Base-by-base conservation (phyloP, 2,113 vertebrate genomes). In the Scortum barcoo region DNA sequence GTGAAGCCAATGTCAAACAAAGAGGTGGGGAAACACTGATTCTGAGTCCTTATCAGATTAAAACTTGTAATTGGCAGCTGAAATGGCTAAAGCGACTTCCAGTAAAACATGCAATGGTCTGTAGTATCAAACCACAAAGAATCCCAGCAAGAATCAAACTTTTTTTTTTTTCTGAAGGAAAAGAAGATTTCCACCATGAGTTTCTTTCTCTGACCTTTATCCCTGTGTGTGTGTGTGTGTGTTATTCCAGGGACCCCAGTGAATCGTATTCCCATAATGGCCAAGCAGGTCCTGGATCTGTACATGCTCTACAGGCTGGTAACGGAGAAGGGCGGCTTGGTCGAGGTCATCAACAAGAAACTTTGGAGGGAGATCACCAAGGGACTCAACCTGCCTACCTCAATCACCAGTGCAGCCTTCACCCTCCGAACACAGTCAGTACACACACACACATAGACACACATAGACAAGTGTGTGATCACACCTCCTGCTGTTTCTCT, bases 281-380 rank as follows among this genome's bases (percentile, higher is more conserved):
- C 98, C 83, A 99, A 99, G 93, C 98, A 99, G 90, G 98, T 99
- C 73, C 94, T 99, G 54, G 98, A 99, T 88, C 96, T 99, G 56
- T 98, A 97, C 93, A 99, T 98, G 97, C 95, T 99, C 38, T 99
- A 99, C 72, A 95, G 96, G 83, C 94, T 99, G 92, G 98, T 99
- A 93, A 99, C 98, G 0, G 98, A 99, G 92, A 99, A 99, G 90
- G 98, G 98, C 0, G 98, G 98, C 61, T 94, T 99, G 79, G 98
- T 99, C 82, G 98, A 99, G 89, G 98, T 99, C 77, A 99, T 99
- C 94, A 99, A 99, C 95, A 99, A 99, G 95, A 99, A 99, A 84
- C 95, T 99, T 56, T 99, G 98, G 98, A 93, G 98, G 1, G 98
- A 99, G 92, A 97, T 99, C 95, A 99, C 98, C 90, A 99, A 99